Conservation (phyloP, 2,888 invertebrate genomes). For the Leptopilina myrica region DNA sequence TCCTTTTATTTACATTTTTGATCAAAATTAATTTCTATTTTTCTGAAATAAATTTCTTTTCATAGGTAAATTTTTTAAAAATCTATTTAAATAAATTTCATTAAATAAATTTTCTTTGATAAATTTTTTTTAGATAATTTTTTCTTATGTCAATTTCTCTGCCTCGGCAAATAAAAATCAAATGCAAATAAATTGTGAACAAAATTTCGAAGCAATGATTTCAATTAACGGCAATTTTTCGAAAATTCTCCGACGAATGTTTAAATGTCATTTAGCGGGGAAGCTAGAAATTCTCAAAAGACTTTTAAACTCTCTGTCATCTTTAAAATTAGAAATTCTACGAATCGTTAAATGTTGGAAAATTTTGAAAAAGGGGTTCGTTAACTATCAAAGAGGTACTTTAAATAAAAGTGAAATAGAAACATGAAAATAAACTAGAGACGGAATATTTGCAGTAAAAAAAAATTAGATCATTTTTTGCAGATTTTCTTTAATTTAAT, state of each 20-base stretch:
- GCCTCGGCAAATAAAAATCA: background rate
- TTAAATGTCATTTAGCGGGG: conserved; percentile 5
- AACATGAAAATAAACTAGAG: background rate
- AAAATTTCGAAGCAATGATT: background rate
- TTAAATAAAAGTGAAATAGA: background rate
- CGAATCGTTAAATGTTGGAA: conserved; percentile 15
- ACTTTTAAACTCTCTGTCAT: background rate
- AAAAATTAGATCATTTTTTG: too few species aligned
- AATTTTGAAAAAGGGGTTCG: background rate
- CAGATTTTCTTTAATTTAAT: too few species aligned
- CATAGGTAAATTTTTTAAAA: too few species aligned
- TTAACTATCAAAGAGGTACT: background rate
- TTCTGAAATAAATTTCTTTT: too few species aligned
- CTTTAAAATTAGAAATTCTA: conserved; percentile 21
- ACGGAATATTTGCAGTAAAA: too few species aligned
- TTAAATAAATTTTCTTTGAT: too few species aligned
- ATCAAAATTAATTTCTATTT: too few species aligned
- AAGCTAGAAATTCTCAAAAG: conserved; percentile 6
- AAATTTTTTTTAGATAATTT: too few species aligned
- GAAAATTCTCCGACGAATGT: background rate
- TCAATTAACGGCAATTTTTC: background rate
- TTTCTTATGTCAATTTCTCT: too few species aligned
- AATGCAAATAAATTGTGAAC: background rate
- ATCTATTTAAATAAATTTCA: too few species aligned
- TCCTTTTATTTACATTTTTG: too few species aligned